Evolutionary conservation across 1,140 invertebrate genomes (phyloP), one percentile per base, ranked within the genome.

Genomic region (Acromyrmex charruanus): DNA sequence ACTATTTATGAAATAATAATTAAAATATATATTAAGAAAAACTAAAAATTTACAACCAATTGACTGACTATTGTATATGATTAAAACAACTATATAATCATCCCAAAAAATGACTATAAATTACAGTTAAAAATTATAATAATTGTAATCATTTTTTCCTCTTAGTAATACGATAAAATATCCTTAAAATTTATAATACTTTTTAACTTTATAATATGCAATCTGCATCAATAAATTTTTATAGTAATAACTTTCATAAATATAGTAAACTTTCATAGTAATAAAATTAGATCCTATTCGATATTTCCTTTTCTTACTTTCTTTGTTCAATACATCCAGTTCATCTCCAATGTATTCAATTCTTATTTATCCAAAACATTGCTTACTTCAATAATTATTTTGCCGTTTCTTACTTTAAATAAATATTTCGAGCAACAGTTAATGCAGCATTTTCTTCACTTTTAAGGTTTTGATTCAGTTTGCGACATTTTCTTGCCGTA

Each of bases 311-410:
- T 25, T 49, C 4, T 25, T 10, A 10, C 0, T 51, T 21, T 7
- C 49, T 49, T 18, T 49, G 18, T 31, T 66, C 59, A 35, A 66
- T 28, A 31, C 1, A 12, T 44, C 16, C 35, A 61, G 12, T 49
- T 79, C 12, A 65, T 65, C 25, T 66, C 25, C 6, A 49, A 66
- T 14, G 35, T 28, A 77, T 66, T 65, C 7, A 31, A 25, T 66
- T 21, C 14, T 51, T 79, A 35, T 53, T 68, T 80, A 31, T 35
- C n/a, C 25, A 51, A 79, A 59, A 35, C 53, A 80, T 81, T 71
- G 65, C 2, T 35, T 18, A 51, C 2, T 21, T 18, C 55, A 66
- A 79, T 53, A 35, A 53, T 69, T 81, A 81, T 69, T 80, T 55
- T 25, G 14, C 9, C 44, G 18, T 14, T 28, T 39, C 5, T 51